Base-by-base conservation (phyloP, 2,797 vertebrate species). In the Paramormyrops hopkinsi region DNA sequence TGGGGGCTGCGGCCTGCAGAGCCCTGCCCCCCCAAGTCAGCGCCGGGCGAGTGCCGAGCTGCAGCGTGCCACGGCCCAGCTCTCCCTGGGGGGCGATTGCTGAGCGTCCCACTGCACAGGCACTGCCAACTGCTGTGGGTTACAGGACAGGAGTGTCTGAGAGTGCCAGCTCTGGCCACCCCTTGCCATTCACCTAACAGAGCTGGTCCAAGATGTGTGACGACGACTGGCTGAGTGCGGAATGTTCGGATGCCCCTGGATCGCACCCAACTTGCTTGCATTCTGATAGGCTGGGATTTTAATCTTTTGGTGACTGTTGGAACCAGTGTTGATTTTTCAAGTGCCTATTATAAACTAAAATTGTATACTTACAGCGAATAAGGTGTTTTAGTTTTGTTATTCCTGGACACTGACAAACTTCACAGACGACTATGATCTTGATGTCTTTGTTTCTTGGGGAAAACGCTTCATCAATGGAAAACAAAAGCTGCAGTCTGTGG, bases 21-120 rank as follows among this genome's bases (percentile, higher is more conserved):
- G 88, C 94, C 94, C 0, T 14, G 93, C 95, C 0, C 92, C 92
- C 2, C 94, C 95, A 3, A 92, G 94, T 91, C 94, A 94, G 90
- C 95, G 97, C 86, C 94, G 97, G 88, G 96, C 96, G 56, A 98
- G 97, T 92, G 97, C 97, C 0, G 97, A 98, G 94, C 97, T 98
- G 89, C 97, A 98, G 94, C 96, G 95, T 7, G 97, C 97, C 1
- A 98, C 97, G 0, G 97, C 97, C 0, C 97, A 98, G 94, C 96
- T 98, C 86, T 98, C 97, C 53, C 94, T 98, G 92, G 97, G 98
- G 90, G 97, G 97, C 91, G 94, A 96, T 94, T 97, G 96, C 95
- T 98, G 96, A 97, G 33, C 12, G 19, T 37, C 53, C 41, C 33
- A 44, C 51, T 44, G 59, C 29, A n/a, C 22, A 41, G 22, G 7